Percentiles rank a stretch among this genome's conserved stretches.
Evolutionary conservation across 2,888 invertebrate species (phyloP).

Genomic region (Catocala nupta): DNA sequence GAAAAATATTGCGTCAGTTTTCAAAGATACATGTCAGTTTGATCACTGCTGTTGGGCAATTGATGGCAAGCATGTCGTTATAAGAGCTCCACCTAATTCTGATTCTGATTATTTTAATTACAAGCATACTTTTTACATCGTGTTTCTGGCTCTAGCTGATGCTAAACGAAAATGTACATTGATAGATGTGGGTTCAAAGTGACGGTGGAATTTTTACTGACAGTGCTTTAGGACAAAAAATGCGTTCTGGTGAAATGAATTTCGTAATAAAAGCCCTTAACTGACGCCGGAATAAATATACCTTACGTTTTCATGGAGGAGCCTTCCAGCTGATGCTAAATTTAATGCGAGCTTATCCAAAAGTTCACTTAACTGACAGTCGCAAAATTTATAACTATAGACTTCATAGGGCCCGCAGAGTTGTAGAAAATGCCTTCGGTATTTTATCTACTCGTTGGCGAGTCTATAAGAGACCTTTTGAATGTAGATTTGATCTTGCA

Average conservation of each 20-base stretch:
- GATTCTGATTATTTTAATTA: conserved; percentile 41
- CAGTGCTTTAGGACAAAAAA: conserved; percentile 19
- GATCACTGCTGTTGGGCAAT: conserved; percentile 32
- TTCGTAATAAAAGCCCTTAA: conserved; percentile 27
- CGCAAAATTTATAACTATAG: conserved; percentile 26
- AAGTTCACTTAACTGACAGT: conserved; percentile 9
- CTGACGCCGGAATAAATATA: conserved; percentile 24
- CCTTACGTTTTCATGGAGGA: conserved; percentile 37
- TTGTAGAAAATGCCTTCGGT: conserved; percentile 24
- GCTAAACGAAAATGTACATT: conserved; percentile 21
- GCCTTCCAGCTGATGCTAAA: conserved; percentile 29
- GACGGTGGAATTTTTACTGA: conserved; percentile 28
- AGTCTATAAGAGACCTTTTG: conserved; percentile 20
- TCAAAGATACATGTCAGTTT: conserved; percentile 33
- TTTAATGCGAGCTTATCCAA: conserved; percentile 29
- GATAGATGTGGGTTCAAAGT: conserved; percentile 29
- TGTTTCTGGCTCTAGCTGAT: conserved; percentile 39
- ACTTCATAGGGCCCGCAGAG: conserved; percentile 22
- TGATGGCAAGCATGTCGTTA: conserved; percentile 16
- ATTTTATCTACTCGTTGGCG: conserved; percentile 16
- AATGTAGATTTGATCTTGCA: conserved; percentile 20
- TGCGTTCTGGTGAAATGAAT: conserved; percentile 14
- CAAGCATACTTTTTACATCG: conserved; percentile 33
- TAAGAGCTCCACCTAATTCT: conserved; percentile 29
- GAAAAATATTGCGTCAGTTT: conserved; percentile 29